A percentile compares a stretch with the other conserved stretches of the same genome.
phyloP scores from a whole-genome alignment of 92 coral and sea anemone species.

The Epizoanthus stellaris region DNA sequence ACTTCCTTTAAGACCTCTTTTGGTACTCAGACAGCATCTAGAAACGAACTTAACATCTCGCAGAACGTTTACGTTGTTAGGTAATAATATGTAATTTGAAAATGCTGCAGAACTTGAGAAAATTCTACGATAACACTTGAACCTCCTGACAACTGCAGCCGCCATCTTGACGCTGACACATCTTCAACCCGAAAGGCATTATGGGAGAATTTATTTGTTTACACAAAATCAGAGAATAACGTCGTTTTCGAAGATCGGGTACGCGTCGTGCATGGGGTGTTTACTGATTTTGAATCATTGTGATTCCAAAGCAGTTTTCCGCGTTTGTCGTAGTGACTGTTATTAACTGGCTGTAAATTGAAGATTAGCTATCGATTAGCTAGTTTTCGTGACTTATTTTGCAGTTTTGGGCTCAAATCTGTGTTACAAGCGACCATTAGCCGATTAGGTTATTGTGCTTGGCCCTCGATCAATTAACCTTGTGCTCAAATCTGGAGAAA shows the following conservation, averaged over 20 bases:
- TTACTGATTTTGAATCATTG: constrained; percentile 1
- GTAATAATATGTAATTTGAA: background rate
- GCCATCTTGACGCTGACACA: constrained; percentile 39
- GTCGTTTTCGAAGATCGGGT: constrained; percentile 44
- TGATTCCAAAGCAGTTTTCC: background rate
- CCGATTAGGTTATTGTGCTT: background rate
- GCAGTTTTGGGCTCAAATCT: background rate
- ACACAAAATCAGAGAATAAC: constrained; percentile 33
- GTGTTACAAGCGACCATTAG: background rate
- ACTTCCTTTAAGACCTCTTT: background rate
- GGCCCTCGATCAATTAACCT: constrained; percentile 1
- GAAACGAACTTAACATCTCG: background rate
- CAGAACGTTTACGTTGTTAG: background rate
- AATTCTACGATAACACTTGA: background rate
- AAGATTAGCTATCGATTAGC: background rate
- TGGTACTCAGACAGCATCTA: background rate
- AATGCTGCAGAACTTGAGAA: background rate
- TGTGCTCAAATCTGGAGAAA: background rate
- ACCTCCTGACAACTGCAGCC: constrained; percentile 16
- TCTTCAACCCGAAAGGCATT: background rate
- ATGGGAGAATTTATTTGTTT: constrained; percentile 38
- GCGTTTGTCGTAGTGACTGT: background rate
- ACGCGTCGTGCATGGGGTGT: constrained; percentile 29
- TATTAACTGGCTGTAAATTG: background rate
- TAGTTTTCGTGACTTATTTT: background rate